Percentiles rank a stretch among this genome's conserved stretches.
Conservation (phyloP, 2,797 vertebrate species). For the Pipistrellus pygmaeus region DNA sequence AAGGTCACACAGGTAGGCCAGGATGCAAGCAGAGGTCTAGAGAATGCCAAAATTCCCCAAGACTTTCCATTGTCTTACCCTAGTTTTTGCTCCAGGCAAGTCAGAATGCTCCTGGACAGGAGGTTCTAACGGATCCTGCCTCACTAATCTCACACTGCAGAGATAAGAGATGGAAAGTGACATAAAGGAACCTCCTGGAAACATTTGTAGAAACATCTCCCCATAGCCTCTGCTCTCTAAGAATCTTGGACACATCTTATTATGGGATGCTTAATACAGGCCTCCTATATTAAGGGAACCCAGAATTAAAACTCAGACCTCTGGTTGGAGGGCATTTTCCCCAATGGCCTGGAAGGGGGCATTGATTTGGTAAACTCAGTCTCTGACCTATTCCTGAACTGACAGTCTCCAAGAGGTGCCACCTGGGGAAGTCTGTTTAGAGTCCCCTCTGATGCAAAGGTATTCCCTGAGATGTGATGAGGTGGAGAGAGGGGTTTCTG, state of each 20-base stretch:
- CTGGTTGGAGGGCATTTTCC: not conserved
- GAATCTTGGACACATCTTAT: not conserved
- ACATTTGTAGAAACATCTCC: not conserved
- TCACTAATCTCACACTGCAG: not conserved
- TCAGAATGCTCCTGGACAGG: not conserved
- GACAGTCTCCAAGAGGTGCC: not conserved
- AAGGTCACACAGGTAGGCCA: not conserved
- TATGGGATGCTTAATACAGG: not conserved
- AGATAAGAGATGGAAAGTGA: not conserved
- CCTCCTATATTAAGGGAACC: too few relatives aligned
- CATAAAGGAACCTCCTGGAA: not conserved
- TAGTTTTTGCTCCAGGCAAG: not conserved
- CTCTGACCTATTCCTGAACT: not conserved
- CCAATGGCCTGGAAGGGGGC: not conserved
- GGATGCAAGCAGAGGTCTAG: not conserved
- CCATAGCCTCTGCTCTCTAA: not conserved
- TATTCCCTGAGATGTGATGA: not conserved
- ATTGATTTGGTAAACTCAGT: not conserved
- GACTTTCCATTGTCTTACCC: not conserved
- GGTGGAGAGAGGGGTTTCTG: not conserved
- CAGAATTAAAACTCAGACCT: not conserved
- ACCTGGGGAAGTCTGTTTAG: not conserved
- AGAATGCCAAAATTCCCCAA: not conserved
- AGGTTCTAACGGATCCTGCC: not conserved
- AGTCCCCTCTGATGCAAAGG: not conserved